Evolutionary conservation across 2,797 vertebrate genomes (phyloP), one percentile per base, ranked within the genome.

Genomic region (Ispidina lecontei): DNA sequence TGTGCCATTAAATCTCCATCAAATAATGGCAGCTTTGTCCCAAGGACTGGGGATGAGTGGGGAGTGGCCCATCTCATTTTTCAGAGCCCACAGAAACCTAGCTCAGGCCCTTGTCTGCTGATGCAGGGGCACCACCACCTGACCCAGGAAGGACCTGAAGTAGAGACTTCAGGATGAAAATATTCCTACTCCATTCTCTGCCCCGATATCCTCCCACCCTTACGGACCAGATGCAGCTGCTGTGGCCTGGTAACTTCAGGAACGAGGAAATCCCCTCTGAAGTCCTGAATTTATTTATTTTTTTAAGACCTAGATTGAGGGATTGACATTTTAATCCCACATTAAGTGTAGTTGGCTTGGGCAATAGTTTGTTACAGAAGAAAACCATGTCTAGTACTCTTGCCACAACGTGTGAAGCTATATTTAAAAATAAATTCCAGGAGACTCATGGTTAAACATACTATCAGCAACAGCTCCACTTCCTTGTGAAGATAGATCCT

Each of bases 1-100:
- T 43, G 63, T 1, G 0, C 59, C 51, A 88, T 69, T 96, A 81
- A 95, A 72, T 69, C 52, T 74, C 67, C 89, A 91, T 69, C 69
- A 85, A n/a, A 94, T 85, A 95, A 92, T 49, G 52, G 59, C 35
- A 89, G 70, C 59, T 94, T 91, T 94, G 89, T 95, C 63, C 65
- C 76, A 62, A 1, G 5, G 31, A 62, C 69, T 71, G 52, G 35
- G 33, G 39, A 82, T 80, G 77, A 81, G 67, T 52, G 71, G 49
- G 25, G 33, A 33, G n/a, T 81, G 58, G 29, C 18, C 59, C 25
- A 21, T 81, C 33, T 87, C 20, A 2, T 62, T 59, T 39, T 54
- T 28, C 67, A 90, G 33, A 91, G 37, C 23, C 63, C 4, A 2
- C 1, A 0, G 51, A 83, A 81, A 81, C 23, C 17, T 52, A 84